Conservation (phyloP, 2,113 vertebrate genomes). For the Polypterus bichir region DNA sequence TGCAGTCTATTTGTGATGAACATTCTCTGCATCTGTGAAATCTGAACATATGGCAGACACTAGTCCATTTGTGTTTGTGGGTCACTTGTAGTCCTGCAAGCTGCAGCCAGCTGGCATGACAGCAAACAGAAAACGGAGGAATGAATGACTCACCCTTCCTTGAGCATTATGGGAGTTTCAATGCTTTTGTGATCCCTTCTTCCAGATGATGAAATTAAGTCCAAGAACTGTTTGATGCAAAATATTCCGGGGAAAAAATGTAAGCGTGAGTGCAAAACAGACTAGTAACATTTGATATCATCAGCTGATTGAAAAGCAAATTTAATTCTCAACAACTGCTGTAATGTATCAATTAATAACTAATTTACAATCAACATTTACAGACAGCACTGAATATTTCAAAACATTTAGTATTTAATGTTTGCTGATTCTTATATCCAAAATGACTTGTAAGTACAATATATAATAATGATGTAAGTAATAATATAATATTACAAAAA, state of each 20-base stretch:
- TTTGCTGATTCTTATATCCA: too few relatives aligned
- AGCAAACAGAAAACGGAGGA: neutral
- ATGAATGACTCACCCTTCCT: constrained; percentile 79
- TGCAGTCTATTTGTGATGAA: too few relatives aligned
- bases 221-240: constrained; percentile 65
- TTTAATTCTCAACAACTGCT: neutral
- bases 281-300: neutral
- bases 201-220: constrained; percentile 92
- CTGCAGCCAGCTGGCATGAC: neutral
- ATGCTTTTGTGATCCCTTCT: constrained; percentile 89
- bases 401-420: too few relatives aligned
- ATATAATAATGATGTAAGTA: too few relatives aligned
- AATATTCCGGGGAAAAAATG: constrained; percentile 13
- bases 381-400: too few relatives aligned
- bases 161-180: constrained; percentile 90
- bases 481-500: too few relatives aligned
- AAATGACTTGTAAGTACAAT: too few relatives aligned
- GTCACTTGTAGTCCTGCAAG: neutral
- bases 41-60: neutral
- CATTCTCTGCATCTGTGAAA: too few relatives aligned
- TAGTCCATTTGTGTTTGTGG: neutral
- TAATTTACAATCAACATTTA: too few relatives aligned
- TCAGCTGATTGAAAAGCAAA: neutral
- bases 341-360: too few relatives aligned
- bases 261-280: neutral